Evolutionary conservation across 2,797 vertebrate species (phyloP).

Genomic region (Enteromius paludinosus): DNA sequence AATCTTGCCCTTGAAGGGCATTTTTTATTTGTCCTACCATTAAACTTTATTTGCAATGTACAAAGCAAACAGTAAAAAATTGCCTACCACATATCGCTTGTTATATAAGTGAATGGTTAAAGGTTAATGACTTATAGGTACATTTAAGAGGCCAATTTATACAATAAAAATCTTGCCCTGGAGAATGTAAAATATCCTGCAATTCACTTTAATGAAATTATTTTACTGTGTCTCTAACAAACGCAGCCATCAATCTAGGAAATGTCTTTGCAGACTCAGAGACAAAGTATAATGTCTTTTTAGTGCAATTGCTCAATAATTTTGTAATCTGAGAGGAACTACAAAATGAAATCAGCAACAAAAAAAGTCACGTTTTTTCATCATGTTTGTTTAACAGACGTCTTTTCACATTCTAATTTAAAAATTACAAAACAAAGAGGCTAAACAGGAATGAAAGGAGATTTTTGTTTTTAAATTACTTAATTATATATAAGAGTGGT

Average conservation of each 20-base stretch:
- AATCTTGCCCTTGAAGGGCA: neutral
- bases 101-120: neutral
- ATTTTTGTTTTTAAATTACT: constrained; percentile 11
- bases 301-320: constrained; percentile 56
- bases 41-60: neutral
- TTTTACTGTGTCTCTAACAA: constrained; percentile 42
- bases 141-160: constrained; percentile 17
- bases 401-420: neutral
- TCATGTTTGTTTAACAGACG: neutral
- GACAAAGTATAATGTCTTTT: constrained; percentile 76
- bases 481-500: neutral
- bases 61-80: neutral
- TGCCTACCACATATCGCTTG: neutral
- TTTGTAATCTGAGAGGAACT: neutral
- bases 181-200: constrained; percentile 44
- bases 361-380: too few species aligned
- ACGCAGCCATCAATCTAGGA: constrained; percentile 16
- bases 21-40: constrained; percentile 12
- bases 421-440: neutral
- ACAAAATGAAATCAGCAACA: neutral
- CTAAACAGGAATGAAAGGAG: neutral
- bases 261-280: constrained; percentile 53
- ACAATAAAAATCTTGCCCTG: constrained; percentile 33
- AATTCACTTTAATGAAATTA: constrained; percentile 55
- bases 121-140: constrained; percentile 13